These are phyloP conservation scores for Stenodera caucasica DNA, from an alignment of 2,888 invertebrate genomes.

Conservation along the genomic window DNA sequence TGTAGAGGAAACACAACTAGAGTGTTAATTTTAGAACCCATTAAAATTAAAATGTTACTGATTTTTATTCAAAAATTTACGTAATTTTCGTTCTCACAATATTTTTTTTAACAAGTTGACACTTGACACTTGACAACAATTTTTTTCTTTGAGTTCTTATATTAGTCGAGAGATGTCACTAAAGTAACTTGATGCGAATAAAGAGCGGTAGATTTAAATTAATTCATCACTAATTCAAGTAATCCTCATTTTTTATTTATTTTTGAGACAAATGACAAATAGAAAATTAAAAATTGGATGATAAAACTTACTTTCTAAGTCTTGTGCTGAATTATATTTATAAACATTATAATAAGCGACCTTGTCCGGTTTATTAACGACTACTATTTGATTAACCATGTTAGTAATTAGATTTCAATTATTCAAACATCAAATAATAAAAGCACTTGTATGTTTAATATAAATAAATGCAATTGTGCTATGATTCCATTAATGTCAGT, in stretches of 20 bases:
- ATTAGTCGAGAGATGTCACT: too few relatives aligned
- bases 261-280: too few relatives aligned
- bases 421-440: too few relatives aligned
- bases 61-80: background rate
- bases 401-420: too few relatives aligned
- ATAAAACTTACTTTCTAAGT: conserved; percentile 43
- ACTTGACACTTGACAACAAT: background rate
- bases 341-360: conserved; percentile 49
- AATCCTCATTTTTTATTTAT: too few relatives aligned
- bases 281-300: too few relatives aligned
- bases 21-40: conserved; percentile 9
- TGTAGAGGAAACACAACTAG: background rate
- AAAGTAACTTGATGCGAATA: too few relatives aligned
- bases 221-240: too few relatives aligned
- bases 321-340: conserved; percentile 45
- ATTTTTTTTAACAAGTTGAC: background rate
- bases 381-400: background rate
- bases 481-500: background rate
- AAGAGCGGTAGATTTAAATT: conserved; percentile 9
- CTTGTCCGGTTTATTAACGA: conserved; percentile 25
- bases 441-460: too few relatives aligned
- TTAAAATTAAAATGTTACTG: conserved; percentile 5
- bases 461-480: background rate
- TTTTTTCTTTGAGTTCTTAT: too few relatives aligned
- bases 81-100: too few relatives aligned